phyloP scores from a whole-genome alignment of 2,113 vertebrate species.

The Etheostoma spectabile region DNA sequence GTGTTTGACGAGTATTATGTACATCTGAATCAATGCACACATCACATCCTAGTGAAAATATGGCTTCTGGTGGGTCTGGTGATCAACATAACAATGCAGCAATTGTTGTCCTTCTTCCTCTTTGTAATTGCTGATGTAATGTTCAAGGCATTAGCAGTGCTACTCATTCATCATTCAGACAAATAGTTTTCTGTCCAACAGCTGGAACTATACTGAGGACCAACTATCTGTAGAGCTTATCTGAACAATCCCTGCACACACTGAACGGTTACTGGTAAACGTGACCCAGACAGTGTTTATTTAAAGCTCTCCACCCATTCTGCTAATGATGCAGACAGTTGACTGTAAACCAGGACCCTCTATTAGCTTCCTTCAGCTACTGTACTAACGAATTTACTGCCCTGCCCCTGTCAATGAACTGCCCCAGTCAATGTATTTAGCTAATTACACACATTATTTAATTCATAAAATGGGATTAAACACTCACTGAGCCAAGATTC shows the following conservation, averaged over 20 bases:
- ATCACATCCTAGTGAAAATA: background rate
- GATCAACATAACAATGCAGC: slow-evolving; percentile 38
- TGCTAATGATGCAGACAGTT: slow-evolving; percentile 33
- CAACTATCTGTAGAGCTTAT: background rate
- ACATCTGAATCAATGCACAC: background rate
- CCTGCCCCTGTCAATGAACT: background rate
- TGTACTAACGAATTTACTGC: background rate
- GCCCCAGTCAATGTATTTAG: background rate
- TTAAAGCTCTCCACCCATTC: slow-evolving; percentile 60
- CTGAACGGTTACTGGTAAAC: slow-evolving; percentile 18
- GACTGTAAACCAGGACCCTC: background rate
- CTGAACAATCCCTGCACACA: background rate
- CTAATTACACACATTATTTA: slow-evolving; percentile 21
- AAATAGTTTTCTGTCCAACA: background rate
- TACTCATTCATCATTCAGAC: slow-evolving; percentile 7
- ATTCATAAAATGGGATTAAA: slow-evolving; percentile 61
- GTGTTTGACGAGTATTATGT: background rate
- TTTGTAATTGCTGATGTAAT: background rate
- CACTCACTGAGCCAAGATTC: slow-evolving; percentile 99
- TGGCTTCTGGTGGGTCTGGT: background rate
- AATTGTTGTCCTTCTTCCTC: slow-evolving; percentile 14
- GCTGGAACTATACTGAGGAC: background rate
- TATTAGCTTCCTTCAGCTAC: background rate
- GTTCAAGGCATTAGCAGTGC: slow-evolving; percentile 16
- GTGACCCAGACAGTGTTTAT: slow-evolving; percentile 4